Base-by-base conservation (phyloP, 2,888 invertebrate species). In the Amaurobius ferox region DNA sequence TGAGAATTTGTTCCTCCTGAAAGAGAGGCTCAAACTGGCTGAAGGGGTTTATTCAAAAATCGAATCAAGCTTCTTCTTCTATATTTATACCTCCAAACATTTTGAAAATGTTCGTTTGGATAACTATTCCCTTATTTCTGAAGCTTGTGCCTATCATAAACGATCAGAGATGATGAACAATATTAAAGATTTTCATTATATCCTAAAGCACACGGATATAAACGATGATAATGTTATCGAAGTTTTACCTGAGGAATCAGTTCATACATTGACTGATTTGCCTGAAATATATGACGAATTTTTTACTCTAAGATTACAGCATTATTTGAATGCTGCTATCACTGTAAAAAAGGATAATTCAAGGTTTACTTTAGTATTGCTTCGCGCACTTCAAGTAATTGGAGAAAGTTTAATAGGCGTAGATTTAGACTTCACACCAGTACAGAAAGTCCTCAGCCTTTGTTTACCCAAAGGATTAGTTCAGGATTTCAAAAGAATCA, bases 231-330 rank as follows among this genome's bases (percentile, higher is more conserved):
- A 48, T 11, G 48, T 48, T 5, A 11, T 48, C 23, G 48, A 48
- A 16, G n/a, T 19, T 1, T 48, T 48, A 19, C 48, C 48, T 19
- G 2, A 5, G 23, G 23, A 1, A 0, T 48, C 6, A n/a, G 67
- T 67, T 5, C 9, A 44, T n/a, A 79, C 79, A 0, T 28, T 79
- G 32, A 66, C 44, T 28, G 66, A 79, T 26, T 26, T 73, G 26
- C 73, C 79, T 23, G 26, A 67, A 67, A 66, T 79, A 39, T 79
- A 79, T 55, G 55, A 64, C 16, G 48, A 79, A 55, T 72, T 79
- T 28, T 19, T 79, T 9, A 23, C 73, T 0, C 44, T 28, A 7
- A 64, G 79, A 35, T 35, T 79, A 26, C 23, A 73, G 39, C 35
- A 28, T 28, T 73, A 79, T 23, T 19, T 79, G 2, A 23, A 79